These are phyloP conservation scores for Pheosia tremula DNA, from an alignment of 2,888 invertebrate species.

Conservation along the genomic window DNA sequence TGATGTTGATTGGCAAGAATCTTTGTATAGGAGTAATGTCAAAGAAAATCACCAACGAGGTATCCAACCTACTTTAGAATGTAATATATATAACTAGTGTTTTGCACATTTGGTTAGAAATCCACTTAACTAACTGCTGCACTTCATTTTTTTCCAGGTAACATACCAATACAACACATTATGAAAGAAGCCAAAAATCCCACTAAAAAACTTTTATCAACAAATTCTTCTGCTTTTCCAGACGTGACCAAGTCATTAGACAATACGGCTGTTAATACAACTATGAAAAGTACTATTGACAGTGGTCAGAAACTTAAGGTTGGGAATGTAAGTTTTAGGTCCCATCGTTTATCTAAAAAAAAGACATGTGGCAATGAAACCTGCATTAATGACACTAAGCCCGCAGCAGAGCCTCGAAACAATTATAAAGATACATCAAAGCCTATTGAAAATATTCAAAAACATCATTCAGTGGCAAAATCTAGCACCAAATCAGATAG, in stretches of 20 bases:
- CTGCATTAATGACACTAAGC: neutral
- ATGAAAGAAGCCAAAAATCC: conserved; percentile 16
- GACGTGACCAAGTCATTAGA: neutral
- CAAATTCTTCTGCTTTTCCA: neutral
- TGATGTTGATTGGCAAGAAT: conserved; percentile 51
- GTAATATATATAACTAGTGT: neutral
- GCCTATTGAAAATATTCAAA: neutral
- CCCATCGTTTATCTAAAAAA: conserved; percentile 41
- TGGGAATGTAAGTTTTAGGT: conserved; percentile 33
- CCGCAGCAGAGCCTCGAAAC: neutral
- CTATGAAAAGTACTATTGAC: conserved; percentile 23
- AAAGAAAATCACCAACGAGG: conserved; percentile 35
- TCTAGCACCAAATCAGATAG: neutral
- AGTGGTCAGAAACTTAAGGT: conserved; percentile 29
- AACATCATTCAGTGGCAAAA: neutral
- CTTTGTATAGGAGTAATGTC: conserved; percentile 23
- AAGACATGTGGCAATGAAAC: conserved; percentile 27
- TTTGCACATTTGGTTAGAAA: no score
- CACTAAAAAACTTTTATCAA: neutral
- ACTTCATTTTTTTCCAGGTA: conserved; percentile 19
- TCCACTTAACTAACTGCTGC: no score
- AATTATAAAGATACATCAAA: neutral
- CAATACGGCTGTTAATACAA: conserved; percentile 10
- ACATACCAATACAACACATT: conserved; percentile 8
- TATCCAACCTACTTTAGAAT: conserved; percentile 6